A percentile compares a stretch with the other conserved stretches of the same genome.
Conservation (phyloP, 2,113 vertebrate species). For the Megaptera novaeangliae region DNA sequence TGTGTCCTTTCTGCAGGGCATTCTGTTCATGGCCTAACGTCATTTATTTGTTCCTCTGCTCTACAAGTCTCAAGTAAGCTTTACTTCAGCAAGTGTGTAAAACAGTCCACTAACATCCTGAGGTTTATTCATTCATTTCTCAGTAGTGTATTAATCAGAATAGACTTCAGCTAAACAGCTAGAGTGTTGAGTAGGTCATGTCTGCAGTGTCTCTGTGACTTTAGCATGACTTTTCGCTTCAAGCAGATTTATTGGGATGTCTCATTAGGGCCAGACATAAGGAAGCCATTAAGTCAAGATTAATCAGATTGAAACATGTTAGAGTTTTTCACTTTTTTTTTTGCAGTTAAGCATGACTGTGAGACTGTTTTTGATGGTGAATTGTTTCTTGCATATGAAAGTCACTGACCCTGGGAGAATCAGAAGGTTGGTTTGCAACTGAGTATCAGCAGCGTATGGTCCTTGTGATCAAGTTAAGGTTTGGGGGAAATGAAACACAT, state of each 20-base stretch:
- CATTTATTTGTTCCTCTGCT: not conserved
- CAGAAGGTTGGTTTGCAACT: not conserved
- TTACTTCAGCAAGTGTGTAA: not conserved
- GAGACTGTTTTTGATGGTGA: not conserved
- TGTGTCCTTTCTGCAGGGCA: not conserved
- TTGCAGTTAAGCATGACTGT: not conserved
- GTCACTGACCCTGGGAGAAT: not conserved
- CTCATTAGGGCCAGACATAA: not conserved
- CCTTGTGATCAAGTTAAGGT: not conserved
- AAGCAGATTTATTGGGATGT: not conserved
- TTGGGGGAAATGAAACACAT: not conserved
- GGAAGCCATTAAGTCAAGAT: conserved; percentile 4
- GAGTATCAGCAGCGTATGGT: not conserved
- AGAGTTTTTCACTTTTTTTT: not conserved
- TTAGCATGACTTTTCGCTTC: not conserved
- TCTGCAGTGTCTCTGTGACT: not conserved
- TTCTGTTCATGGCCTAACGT: not conserved
- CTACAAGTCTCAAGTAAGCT: not conserved
- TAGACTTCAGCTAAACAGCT: not conserved
- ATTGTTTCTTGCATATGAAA: not conserved
- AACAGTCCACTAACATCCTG: not conserved
- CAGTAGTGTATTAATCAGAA: not conserved
- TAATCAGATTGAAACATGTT: not conserved
- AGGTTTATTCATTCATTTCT: not conserved
- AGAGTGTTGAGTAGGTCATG: not conserved